Base-by-base conservation (phyloP, 2,797 vertebrate genomes). In the Lepilemur ruficaudatus region DNA sequence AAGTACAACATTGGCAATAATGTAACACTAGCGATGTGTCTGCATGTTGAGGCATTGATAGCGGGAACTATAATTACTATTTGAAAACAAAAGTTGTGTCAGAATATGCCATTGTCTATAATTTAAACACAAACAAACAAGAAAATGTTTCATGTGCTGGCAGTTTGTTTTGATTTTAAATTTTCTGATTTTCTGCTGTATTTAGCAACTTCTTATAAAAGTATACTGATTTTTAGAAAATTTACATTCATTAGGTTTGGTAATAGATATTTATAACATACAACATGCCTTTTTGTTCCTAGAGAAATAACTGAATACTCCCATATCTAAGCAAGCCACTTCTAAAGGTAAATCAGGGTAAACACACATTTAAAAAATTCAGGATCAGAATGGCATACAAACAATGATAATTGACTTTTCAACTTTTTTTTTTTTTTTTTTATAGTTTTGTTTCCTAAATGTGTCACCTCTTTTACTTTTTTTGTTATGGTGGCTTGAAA, bases 181-280 rank as follows among this genome's bases (percentile, higher is more conserved):
- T 57, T 90, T 82, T 87, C 13, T 93, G 35, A 38, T 84, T 76
- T 80, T 76, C 73, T 63, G 7, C 55, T 87, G 23, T 93, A 70
- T 79, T 97, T 92, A n/a, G n/a, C 17, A 95, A 67, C 20, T 10
- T 41, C 4, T 88, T 59, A n/a, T 52, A 82, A 91, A 89, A 88
- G 38, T 75, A 73, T 38, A 67, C 43, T 83, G 52, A 92, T 90
- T 92, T 72, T 93, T 90, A 84, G 22, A 91, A 92, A 81, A 96
- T 92, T 75, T 79, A 43, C 35, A 70, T 65, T 93, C n/a, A 55
- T 87, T 83, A 93, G 15, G 15, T 85, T 38, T 28, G 12, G 3
- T 72, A 90, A 89, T 89, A 35, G 59, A 35, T 72, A 94, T 95
- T 94, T 89, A 46, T 73, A 85, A 75, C 30, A 38, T 61, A 9